Conservation (phyloP, 1,140 invertebrate species). For the Mylabris phalerata region DNA sequence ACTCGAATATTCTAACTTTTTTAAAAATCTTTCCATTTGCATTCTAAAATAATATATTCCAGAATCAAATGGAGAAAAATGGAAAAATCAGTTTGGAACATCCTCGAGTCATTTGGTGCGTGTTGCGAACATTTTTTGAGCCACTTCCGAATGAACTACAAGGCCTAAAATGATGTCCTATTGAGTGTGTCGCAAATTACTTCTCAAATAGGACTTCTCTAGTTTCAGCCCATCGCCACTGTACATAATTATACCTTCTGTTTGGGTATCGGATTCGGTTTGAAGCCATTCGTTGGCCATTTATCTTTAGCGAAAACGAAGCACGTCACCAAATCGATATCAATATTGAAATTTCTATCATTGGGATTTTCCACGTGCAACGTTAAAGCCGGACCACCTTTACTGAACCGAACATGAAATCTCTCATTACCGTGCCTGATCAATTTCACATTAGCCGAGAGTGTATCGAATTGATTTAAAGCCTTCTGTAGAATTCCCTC, state of each 20-base stretch:
- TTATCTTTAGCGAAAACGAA: constrained; percentile 27
- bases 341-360: constrained; percentile 19
- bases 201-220: too few species aligned
- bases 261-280: constrained; percentile 13
- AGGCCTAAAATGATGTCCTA: too few species aligned
- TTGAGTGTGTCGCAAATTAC: too few species aligned
- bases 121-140: too few species aligned
- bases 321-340: constrained; percentile 37
- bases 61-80: too few species aligned
- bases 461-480: constrained; percentile 9
- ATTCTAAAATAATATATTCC: too few species aligned
- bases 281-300: constrained; percentile 29
- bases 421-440: not conserved
- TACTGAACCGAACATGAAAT: constrained; percentile 17
- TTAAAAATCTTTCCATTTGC: too few species aligned
- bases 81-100: too few species aligned
- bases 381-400: constrained; percentile 35
- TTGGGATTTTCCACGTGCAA: constrained; percentile 21
- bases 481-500: constrained; percentile 26
- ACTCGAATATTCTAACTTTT: too few species aligned
- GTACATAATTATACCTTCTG: not conserved
- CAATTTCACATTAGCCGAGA: not conserved
- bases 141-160: too few species aligned
- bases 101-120: too few species aligned
- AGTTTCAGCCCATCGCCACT: too few species aligned